These are phyloP conservation scores for Trematocara zebra DNA, from an alignment of 2,113 vertebrate species.

Conservation along the genomic window DNA sequence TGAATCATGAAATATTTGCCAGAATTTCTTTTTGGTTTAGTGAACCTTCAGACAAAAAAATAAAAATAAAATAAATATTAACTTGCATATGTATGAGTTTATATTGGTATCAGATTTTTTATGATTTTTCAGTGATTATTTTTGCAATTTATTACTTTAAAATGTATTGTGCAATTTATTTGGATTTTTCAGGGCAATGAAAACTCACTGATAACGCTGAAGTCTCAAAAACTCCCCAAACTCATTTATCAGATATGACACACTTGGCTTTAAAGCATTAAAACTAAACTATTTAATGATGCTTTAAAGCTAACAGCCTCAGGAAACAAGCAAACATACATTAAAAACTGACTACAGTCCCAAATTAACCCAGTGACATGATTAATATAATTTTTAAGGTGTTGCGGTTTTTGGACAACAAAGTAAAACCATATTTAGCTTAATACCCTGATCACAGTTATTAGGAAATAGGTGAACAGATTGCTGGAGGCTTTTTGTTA, in stretches of 20 bases:
- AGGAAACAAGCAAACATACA: not conserved
- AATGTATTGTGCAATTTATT: not conserved
- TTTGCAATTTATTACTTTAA: not conserved
- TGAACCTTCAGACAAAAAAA: not conserved
- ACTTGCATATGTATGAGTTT: not conserved
- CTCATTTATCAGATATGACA: not conserved
- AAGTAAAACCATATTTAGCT: not conserved
- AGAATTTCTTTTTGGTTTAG: not conserved
- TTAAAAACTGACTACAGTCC: not conserved
- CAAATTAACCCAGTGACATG: not conserved
- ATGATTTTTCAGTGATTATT: not conserved
- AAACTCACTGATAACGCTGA: not conserved
- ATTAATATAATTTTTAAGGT: not conserved
- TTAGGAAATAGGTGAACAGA: conserved; percentile 26
- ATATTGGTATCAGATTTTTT: not conserved
- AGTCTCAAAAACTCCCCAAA: not conserved
- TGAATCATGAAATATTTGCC: not conserved
- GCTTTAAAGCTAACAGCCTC: not conserved
- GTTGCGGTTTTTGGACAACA: not conserved
- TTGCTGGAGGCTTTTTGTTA: conserved; percentile 15
- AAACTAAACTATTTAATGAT: not conserved
- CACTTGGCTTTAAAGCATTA: not conserved
- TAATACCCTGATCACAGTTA: conserved; percentile 13
- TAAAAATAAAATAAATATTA: not conserved
- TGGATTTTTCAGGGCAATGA: not conserved